Evolutionary conservation across 1,140 invertebrate species (phyloP), one percentile per base, ranked within the genome.

Genomic region (Diachasmimorpha longicaudata): DNA sequence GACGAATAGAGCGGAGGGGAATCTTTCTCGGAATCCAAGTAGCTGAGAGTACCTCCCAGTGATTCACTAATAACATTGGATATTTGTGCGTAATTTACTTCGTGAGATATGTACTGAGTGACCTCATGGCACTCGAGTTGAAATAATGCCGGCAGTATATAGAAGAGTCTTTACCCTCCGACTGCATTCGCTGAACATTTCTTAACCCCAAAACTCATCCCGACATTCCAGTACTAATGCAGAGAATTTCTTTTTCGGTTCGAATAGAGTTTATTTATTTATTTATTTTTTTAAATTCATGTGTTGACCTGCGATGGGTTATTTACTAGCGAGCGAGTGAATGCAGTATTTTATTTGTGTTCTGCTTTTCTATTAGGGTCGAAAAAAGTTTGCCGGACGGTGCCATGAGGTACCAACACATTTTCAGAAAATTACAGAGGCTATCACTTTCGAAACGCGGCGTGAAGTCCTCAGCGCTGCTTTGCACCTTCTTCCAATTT

Each of bases 21-120:
- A 21, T 58, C 3, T 10, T 16, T 23, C 19, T 66, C 23, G 13
- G 23, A 58, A 58, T 58, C 16, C n/a, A 14, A 4, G 52, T 58
- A 58, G 2, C 31, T 31, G 31, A 25, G 19, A 36, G 8, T 31
- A 31, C 10, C n/a, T 71, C 36, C 44, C 69, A 48, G 72, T 69
- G 46, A 78, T 77, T 78, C 77, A 63, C 21, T 72, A 78, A 66
- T 44, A 77, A 71, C 42, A 67, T 78, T 75, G 72, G 74, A 36
- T 72, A 77, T 66, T 74, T 77, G 72, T 46, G 63, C 77, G 77
- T 80, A 80, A 80, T 72, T 80, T 80, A 80, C 75, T 72, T 66
- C 71, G 19, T 70, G 74, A 80, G 79, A 80, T 80, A 78, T 78
- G 79, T 48, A 21, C 25, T 63, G 58, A 75, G 68, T 76, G 77